Percentiles rank a stretch among this genome's conserved stretches.
These are phyloP conservation scores for Takifugu rubripes DNA, from an alignment of 2,797 vertebrate species.

Conservation along the genomic window DNA sequence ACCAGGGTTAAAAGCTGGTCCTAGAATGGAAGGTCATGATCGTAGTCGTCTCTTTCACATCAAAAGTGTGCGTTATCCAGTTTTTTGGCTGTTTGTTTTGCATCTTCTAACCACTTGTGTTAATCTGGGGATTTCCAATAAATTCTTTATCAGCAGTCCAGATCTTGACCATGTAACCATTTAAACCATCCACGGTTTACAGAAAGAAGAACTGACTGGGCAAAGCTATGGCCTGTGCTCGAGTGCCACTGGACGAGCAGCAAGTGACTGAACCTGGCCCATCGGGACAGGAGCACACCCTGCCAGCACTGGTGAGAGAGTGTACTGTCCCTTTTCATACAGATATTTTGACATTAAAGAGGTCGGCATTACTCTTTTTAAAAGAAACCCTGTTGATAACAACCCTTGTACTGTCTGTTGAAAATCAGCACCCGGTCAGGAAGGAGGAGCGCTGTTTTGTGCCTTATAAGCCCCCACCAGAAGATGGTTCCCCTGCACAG, in stretches of 20 bases:
- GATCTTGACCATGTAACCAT: too few species aligned
- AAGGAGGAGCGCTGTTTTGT: conserved; percentile 88
- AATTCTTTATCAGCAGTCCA: too few species aligned
- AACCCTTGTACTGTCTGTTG: neutral
- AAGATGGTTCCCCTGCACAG: conserved; percentile 74
- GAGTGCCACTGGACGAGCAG: conserved; percentile 84
- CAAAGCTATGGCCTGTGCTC: conserved; percentile 63
- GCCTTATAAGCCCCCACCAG: conserved; percentile 83
- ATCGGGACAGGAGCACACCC: conserved; percentile 75
- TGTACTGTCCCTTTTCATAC: too few species aligned
- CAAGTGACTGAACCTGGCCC: conserved; percentile 79
- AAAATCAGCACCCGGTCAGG: conserved; percentile 83
- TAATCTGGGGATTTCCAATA: too few species aligned
- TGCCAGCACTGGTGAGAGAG: conserved; percentile 85
- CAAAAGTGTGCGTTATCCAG: too few species aligned
- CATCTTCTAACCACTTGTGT: too few species aligned
- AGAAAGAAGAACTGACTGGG: neutral
- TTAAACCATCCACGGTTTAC: neutral
- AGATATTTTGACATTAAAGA: neutral
- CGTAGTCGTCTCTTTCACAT: too few species aligned
- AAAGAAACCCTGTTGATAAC: neutral
- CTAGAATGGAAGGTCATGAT: too few species aligned
- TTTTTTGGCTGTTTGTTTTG: too few species aligned
- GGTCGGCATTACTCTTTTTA: too few species aligned
- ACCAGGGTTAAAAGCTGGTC: too few species aligned